Evolutionary conservation across 2,797 vertebrate species (phyloP).

Genomic region (Hydrophis major): DNA sequence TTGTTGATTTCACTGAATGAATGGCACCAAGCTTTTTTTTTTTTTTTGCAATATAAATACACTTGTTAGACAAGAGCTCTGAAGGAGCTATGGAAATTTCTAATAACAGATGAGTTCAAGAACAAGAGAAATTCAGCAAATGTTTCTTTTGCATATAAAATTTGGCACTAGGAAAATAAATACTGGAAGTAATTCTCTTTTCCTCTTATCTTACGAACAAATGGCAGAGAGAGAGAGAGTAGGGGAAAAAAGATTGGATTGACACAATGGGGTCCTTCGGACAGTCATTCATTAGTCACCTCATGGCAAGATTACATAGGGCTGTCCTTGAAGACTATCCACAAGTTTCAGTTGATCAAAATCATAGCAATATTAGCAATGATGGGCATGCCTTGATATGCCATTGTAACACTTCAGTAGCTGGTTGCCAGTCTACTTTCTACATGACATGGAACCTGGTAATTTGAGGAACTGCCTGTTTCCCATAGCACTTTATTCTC

Average conservation of each 20-base stretch:
- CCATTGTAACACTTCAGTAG: neutral
- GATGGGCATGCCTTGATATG: neutral
- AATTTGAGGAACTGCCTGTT: neutral
- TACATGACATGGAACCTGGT: neutral
- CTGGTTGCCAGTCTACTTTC: neutral
- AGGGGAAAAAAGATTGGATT: neutral
- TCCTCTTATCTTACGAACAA: neutral
- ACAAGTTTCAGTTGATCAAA: neutral
- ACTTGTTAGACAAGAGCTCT: conserved; percentile 52
- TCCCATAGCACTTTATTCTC: neutral
- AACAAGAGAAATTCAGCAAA: neutral
- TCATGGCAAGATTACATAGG: neutral
- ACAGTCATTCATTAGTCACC: neutral
- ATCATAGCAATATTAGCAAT: neutral
- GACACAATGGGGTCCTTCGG: neutral
- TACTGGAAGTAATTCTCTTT: neutral
- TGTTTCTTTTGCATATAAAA: neutral
- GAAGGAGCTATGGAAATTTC: conserved; percentile 48
- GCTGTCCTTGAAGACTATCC: neutral
- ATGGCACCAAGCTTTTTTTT: conserved; percentile 21
- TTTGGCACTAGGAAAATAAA: conserved; percentile 12
- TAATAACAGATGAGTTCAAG: conserved; percentile 5
- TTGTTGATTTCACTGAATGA: conserved; percentile 54
- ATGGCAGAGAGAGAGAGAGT: neutral
- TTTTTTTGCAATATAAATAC: conserved; percentile 51